Evolutionary conservation across 1,140 invertebrate species (phyloP).

Genomic region (Carposina sasakii): DNA sequence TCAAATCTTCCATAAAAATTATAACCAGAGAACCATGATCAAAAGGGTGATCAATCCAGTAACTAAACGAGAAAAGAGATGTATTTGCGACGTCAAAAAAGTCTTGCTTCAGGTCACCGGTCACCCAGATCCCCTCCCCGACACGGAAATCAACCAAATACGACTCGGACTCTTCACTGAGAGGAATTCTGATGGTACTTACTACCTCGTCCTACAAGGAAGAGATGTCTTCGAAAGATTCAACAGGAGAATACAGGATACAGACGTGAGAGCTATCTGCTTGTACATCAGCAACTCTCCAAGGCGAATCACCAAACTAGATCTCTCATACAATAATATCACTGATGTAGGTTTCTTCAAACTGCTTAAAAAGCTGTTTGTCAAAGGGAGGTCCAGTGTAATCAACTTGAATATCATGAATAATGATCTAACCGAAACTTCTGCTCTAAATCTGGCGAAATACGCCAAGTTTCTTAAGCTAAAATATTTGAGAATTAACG

Average conservation of each 20-base stretch:
- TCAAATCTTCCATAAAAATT: no score
- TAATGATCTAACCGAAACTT: constrained; percentile 64
- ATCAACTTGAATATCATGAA: constrained; percentile 71
- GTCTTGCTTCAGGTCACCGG: constrained; percentile 43
- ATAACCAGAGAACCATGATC: no score
- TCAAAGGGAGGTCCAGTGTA: constrained; percentile 49
- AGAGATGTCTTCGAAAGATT: constrained; percentile 44
- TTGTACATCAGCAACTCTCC: constrained; percentile 60
- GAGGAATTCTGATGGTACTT: constrained; percentile 51
- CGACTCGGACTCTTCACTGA: constrained; percentile 50
- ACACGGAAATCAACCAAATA: constrained; percentile 48
- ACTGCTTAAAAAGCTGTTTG: constrained; percentile 56
- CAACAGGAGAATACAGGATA: constrained; percentile 50
- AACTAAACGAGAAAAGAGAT: constrained; percentile 23
- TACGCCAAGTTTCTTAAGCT: constrained; percentile 57
- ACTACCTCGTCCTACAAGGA: constrained; percentile 41
- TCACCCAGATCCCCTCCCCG: constrained; percentile 23
- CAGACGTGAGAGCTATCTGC: constrained; percentile 65
- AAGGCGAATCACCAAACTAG: constrained; percentile 62
- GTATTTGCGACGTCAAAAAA: constrained; percentile 40
- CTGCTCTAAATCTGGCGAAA: constrained; percentile 50
- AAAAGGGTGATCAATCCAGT: no score
- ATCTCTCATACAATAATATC: constrained; percentile 73
- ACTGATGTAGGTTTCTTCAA: constrained; percentile 68
- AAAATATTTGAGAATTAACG: constrained; percentile 67